Base-by-base conservation (phyloP, 1,140 invertebrate species). In the Hyposmocoma kahamanoa region DNA sequence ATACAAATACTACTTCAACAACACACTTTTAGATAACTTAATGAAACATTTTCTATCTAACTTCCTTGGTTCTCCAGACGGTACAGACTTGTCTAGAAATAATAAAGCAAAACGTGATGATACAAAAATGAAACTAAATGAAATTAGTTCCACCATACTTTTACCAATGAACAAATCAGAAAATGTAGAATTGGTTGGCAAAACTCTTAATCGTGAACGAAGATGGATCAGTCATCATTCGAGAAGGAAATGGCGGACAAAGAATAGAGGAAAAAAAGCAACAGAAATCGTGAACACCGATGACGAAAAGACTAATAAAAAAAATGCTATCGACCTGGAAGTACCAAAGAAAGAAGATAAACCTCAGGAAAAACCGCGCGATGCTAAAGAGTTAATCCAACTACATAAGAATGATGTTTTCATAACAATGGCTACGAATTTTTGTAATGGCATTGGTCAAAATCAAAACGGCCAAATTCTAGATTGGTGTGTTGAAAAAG, bases 1-100 rank as follows among this genome's bases (percentile, higher is more conserved):
- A 22, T 82, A 80, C 39, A 84, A 82, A 66, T 80, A 75, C 30
- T 84, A 84, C 32, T 84, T 84, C 21, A 84, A 84, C 21, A 84
- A 84, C 28, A 84, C 80, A 1, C 77, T 77, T 18, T 77, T 82
- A 18, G 74, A 80, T 43, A 72, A 65, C 21, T 24, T 84, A 6
- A 79, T 82, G 61, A 79, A 63, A 32, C 72, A 56, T 19, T 61
- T 84, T 19, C 34, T 81, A 10, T 51, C 57, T 0, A 62, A 51
- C n/a, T 53, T 67, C 32, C 41, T 58, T 21, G 50, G 43, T 9
- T 38, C 45, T 0, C n/a, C 52, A 17, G 62, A 67, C 4, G 64
- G 47, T 9, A 54, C 41, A 22, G 53, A 41, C 1, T 44, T 48
- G 1, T 42, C 54, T 0, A 44, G 59, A 38, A 72, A 63, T 9